Evolutionary conservation across 2,797 vertebrate genomes (phyloP).

Genomic region (Liparis tanakae): DNA sequence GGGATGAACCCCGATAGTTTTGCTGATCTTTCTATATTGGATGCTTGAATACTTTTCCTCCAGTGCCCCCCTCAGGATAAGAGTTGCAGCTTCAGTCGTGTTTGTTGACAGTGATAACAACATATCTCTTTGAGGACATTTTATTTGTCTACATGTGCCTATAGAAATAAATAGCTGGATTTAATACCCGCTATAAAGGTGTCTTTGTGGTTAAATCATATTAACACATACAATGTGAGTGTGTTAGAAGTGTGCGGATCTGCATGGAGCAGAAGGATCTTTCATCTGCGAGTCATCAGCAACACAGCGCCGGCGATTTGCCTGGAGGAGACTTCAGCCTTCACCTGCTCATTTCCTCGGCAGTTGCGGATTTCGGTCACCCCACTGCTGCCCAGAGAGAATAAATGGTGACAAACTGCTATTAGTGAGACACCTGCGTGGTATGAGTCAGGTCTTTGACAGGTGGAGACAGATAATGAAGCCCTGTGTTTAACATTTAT

Average conservation of each 20-base stretch:
- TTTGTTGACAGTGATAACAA: slow-evolving; percentile 11
- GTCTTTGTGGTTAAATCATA: neutral
- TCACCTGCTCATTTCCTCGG: slow-evolving; percentile 37
- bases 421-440: slow-evolving; percentile 37
- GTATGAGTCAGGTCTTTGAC: slow-evolving; percentile 56
- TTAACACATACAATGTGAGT: slow-evolving; percentile 1
- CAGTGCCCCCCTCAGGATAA: slow-evolving; percentile 34
- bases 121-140: neutral
- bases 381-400: slow-evolving; percentile 22
- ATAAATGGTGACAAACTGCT: slow-evolving; percentile 46
- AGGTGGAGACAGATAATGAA: slow-evolving; percentile 67
- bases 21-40: neutral
- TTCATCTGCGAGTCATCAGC: slow-evolving; percentile 40
- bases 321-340: slow-evolving; percentile 38
- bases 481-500: slow-evolving; percentile 51
- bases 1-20: slow-evolving; percentile 22
- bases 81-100: slow-evolving; percentile 10
- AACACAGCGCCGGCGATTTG: slow-evolving; percentile 23
- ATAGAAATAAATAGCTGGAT: neutral
- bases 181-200: neutral
- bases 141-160: neutral
- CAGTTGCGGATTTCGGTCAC: slow-evolving; percentile 10
- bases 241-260: slow-evolving; percentile 18
- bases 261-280: slow-evolving; percentile 26
- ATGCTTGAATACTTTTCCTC: slow-evolving; percentile 1